These are phyloP conservation scores for Schizaphis graminum DNA, from an alignment of 2,888 invertebrate species.

Conservation along the genomic window DNA sequence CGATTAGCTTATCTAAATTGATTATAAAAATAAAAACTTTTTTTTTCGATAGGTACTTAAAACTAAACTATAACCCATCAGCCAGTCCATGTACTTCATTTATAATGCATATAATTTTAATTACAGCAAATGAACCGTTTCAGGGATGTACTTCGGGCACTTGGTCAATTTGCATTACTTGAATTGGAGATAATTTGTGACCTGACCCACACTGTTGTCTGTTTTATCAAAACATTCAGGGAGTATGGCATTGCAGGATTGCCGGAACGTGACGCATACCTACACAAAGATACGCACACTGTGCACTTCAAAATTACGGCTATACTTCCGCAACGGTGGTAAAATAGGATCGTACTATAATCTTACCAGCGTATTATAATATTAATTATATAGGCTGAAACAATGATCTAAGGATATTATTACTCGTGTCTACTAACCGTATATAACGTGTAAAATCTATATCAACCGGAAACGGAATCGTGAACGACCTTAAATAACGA, in stretches of 20 bases:
- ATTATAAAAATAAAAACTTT: neutral
- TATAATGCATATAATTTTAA: neutral
- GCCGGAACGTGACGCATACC: neutral
- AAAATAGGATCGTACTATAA: neutral
- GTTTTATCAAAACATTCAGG: neutral
- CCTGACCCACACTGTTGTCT: neutral
- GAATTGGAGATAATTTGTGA: neutral
- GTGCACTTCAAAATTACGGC: neutral
- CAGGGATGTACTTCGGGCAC: neutral
- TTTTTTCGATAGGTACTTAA: neutral
- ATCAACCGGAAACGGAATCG: neutral
- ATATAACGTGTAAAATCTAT: neutral
- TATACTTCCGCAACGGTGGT: neutral
- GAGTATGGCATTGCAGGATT: neutral
- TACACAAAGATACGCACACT: neutral
- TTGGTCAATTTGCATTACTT: neutral
- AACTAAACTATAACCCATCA: neutral
- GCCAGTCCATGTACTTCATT: neutral
- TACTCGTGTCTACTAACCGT: neutral
- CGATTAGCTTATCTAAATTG: neutral
- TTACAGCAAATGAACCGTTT: neutral
- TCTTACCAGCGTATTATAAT: neutral
- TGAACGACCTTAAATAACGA: neutral
- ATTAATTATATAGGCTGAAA: neutral
- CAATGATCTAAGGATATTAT: neutral